Base-by-base conservation (phyloP, 2,797 vertebrate species). In the Percopsis omiscomaycus region DNA sequence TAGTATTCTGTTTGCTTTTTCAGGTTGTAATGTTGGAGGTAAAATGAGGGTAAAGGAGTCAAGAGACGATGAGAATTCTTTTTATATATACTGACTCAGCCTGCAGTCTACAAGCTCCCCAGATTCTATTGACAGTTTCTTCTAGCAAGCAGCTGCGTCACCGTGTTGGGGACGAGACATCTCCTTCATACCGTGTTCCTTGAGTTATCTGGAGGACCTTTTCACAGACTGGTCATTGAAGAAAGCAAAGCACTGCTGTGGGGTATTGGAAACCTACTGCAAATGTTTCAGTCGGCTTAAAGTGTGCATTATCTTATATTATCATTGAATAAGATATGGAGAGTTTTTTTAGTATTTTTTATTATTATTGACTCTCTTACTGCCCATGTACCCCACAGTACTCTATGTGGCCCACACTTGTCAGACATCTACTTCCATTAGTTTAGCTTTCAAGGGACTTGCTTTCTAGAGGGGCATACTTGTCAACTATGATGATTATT, bases 81-180 rank as follows among this genome's bases (percentile, higher is more conserved):
- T 92, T 92, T 92, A 85, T 84, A 84, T 88, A 83, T 89, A 89
- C 83, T 71, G 58, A 78, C 77, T 63, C 71, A 76, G 78, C 78
- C 63, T 44, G 64, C 67, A 79, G 78, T 79, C 76, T 78, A 44
- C 72, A 65, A 79, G 63, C 65, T 73, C 67, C 78, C 57, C 69
- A 44, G 51, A 76, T 75, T 78, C 63, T 53, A 73, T 74, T 53
- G 53, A 59, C 10, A 3, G 58, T 74, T 83, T 81, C 75, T 67
- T 71, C 73, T 75, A 62, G 67, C 68, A 69, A 71, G 66, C 16
- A 66, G 67, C 81, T 68, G 5, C 0, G 59, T 68, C 59, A 64
- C 64, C 68, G 79, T 70, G 42, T 28, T 37, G 64, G 28, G 61
- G 69, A 53, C 54, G 69, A 63, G 76, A 55, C 13, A 50, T 73